Conservation (phyloP, 2,797 vertebrate genomes). For the Anabas testudineus region DNA sequence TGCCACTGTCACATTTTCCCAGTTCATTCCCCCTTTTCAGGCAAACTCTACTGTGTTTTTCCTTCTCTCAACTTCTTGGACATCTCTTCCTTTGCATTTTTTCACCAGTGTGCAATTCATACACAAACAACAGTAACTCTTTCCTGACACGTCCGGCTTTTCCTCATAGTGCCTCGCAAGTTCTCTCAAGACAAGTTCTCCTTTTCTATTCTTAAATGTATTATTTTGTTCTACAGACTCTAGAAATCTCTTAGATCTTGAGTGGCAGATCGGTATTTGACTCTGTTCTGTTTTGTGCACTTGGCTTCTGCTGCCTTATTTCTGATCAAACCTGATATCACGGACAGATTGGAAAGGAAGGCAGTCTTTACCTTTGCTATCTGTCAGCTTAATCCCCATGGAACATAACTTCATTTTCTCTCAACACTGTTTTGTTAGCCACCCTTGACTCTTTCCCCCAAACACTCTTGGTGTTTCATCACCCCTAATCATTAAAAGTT, state of each 20-base stretch:
- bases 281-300: slow-evolving; percentile 49
- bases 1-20: slow-evolving; percentile 36
- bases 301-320: slow-evolving; percentile 61
- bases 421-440: slow-evolving; percentile 70
- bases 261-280: slow-evolving; percentile 70
- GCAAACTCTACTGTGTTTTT: slow-evolving; percentile 7
- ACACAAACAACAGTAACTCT: slow-evolving; percentile 12
- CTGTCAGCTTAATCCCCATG: slow-evolving; percentile 74
- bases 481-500: slow-evolving; percentile 66
- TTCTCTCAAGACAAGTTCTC: background rate
- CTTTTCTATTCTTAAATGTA: slow-evolving; percentile 14
- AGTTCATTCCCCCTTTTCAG: slow-evolving; percentile 20
- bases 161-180: background rate
- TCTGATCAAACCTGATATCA: slow-evolving; percentile 72
- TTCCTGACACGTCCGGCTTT: background rate
- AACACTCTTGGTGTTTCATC: slow-evolving; percentile 60
- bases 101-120: background rate
- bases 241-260: slow-evolving; percentile 66
- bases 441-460: slow-evolving; percentile 65
- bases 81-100: slow-evolving; percentile 2
- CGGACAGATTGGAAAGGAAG: slow-evolving; percentile 67
- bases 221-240: slow-evolving; percentile 27
- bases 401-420: slow-evolving; percentile 78
- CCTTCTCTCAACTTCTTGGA: background rate
- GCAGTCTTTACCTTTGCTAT: slow-evolving; percentile 74